Percentiles rank a stretch among this genome's conserved stretches.
These are phyloP conservation scores for Gortyna flavago DNA, from an alignment of 2,888 invertebrate genomes.

Conservation along the genomic window DNA sequence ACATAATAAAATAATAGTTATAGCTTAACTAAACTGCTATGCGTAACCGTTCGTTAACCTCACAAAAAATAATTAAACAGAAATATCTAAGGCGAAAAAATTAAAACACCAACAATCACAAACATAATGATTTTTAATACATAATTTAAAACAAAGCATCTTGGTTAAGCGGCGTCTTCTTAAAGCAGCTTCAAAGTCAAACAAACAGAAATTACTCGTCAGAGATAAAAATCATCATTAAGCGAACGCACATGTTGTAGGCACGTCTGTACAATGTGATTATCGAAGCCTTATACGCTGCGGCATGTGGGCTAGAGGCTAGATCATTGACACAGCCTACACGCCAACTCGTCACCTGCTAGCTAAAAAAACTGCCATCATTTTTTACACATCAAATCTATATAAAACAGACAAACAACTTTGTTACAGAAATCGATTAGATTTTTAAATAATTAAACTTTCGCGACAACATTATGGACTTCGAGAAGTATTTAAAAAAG, in stretches of 20 bases:
- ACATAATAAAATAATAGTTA: constrained; percentile 70
- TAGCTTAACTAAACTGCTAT: constrained; percentile 15
- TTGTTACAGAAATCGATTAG: constrained; percentile 27
- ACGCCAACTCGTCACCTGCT: constrained; percentile 88
- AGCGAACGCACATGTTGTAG: constrained; percentile 64
- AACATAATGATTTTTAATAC: constrained; percentile 32
- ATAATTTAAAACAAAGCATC: constrained; percentile 42
- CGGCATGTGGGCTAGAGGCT: constrained; percentile 89
- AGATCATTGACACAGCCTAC: constrained; percentile 90
- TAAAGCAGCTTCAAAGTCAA: constrained; percentile 36
- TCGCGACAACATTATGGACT: constrained; percentile 73
- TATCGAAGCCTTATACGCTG: constrained; percentile 88
- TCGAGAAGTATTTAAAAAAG: constrained; percentile 34
- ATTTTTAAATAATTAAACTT: neutral
- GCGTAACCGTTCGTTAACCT: constrained; percentile 51
- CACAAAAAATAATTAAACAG: constrained; percentile 5
- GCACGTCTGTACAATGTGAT: constrained; percentile 83
- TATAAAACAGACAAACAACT: constrained; percentile 75
- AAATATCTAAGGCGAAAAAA: neutral
- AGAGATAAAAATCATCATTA: constrained; percentile 73
- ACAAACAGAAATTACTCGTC: constrained; percentile 58
- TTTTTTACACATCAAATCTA: constrained; percentile 83
- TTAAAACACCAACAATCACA: constrained; percentile 23
- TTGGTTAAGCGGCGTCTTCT: constrained; percentile 8
- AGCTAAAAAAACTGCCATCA: constrained; percentile 78